Evolutionary conservation across 2,797 vertebrate species (phyloP), one percentile per base, ranked within the genome.

Genomic region (Bovichtus variegatus): DNA sequence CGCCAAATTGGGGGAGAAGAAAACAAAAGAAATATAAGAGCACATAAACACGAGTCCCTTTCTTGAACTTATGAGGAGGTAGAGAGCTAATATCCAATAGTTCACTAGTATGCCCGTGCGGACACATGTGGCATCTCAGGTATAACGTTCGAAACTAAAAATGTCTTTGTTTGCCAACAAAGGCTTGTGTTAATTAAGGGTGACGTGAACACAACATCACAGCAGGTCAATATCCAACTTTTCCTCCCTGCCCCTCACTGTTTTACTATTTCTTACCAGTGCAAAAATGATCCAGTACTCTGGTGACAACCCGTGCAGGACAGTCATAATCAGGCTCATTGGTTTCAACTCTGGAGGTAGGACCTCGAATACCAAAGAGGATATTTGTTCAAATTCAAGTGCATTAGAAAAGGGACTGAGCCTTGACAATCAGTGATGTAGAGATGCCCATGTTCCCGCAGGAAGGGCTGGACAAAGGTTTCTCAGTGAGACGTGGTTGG

Each of bases 41-140:
- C 92, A 93, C 92, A 90, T 86, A 89, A 87, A 88, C 78, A 89
- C 41, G 76, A 91, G 90, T 94, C 94, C 94, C 94, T 94, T 94
- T 93, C 70, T 89, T 87, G 65, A 92, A 89, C 83, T 83, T 82
- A 81, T 65, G 76, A 89, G 86, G 93, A 93, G 94, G 93, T 94
- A 94, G 92, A 91, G 87, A 86, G 83, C 91, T 86, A 85, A 86
- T 78, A 84, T 86, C 80, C 78, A 87, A 93, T 76, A 73, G 69
- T 80, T 87, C 63, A 81, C 82, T 82, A 66, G 65, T 85, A 55
- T 73, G 82, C 79, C 80, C 66, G 70, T 60, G 78, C 1, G 41
- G 70, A 83, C 76, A 80, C 79, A 61, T 50, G 78, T 75, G 71
- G 74, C 81, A 60, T 87, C 78, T 76, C 81, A 71, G 84, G 73